Conservation (phyloP, 1,140 invertebrate species). For the Aphelinus certus region DNA sequence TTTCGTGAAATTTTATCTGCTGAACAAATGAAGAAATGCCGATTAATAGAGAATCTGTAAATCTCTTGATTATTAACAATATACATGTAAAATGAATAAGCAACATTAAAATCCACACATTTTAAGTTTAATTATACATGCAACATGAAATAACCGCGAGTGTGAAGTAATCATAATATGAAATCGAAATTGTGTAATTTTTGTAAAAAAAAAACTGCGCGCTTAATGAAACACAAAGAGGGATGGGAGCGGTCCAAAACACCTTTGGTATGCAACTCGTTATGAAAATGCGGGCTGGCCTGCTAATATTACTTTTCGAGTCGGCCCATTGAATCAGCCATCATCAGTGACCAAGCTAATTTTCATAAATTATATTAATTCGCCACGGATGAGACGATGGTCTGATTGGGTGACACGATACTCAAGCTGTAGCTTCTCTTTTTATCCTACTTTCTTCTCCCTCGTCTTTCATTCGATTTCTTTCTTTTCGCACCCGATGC, state of each 20-base stretch:
- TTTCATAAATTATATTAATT: constrained; percentile 65
- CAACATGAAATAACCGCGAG: too few species aligned
- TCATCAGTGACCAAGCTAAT: constrained; percentile 56
- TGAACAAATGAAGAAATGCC: too few species aligned
- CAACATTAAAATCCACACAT: too few species aligned
- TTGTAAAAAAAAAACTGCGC: constrained; percentile 2
- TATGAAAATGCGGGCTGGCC: background rate
- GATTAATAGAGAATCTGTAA: too few species aligned
- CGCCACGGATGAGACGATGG: constrained; percentile 45
- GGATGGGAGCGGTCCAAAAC: background rate
- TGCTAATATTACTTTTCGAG: too few species aligned
- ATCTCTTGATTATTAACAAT: too few species aligned
- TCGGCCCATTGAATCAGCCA: constrained; percentile 46
- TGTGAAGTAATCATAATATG: too few species aligned
- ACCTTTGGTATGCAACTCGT: constrained; percentile 12
- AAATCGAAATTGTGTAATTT: background rate
- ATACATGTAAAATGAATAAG: too few species aligned
- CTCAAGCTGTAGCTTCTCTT: background rate
- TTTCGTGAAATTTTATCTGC: too few species aligned
- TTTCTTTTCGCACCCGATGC: constrained; percentile 13
- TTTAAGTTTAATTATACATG: too few species aligned
- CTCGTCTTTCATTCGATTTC: constrained; percentile 34
- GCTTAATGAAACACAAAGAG: background rate
- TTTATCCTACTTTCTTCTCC: background rate
- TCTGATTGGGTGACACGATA: constrained; percentile 55